Percentiles rank a stretch among this genome's conserved stretches.
Evolutionary conservation across 1,140 invertebrate species (phyloP).

Genomic region (Aricia agestis): DNA sequence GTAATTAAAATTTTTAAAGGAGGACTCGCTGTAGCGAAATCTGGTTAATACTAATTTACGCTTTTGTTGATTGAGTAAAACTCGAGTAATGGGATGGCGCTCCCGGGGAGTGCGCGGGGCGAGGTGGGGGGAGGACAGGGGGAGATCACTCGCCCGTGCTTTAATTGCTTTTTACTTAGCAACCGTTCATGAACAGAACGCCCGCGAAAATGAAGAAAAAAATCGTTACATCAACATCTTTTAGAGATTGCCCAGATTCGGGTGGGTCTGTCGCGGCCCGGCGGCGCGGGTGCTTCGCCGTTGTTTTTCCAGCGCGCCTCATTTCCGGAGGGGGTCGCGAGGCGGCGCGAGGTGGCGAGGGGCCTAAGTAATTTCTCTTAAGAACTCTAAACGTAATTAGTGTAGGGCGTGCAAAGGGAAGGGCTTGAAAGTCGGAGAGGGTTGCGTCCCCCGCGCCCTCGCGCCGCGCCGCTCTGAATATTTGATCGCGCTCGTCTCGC

Average conservation of each 20-base stretch:
- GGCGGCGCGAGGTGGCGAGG: conserved; percentile 62
- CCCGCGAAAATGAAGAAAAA: conserved; percentile 71
- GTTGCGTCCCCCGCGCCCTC: conserved; percentile 68
- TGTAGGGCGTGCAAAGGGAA: conserved; percentile 77
- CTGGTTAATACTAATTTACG: conserved; percentile 61
- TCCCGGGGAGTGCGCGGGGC: conserved; percentile 28
- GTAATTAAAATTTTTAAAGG: conserved; percentile 16
- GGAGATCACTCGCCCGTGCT: conserved; percentile 67
- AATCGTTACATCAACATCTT: conserved; percentile 75
- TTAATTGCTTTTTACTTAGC: conserved; percentile 76
- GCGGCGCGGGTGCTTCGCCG: conserved; percentile 63
- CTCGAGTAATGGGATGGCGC: conserved; percentile 38
- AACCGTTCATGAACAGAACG: conserved; percentile 72
- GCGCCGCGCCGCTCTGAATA: conserved; percentile 67
- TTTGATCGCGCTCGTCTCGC: conserved; percentile 73
- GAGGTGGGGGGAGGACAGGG: conserved; percentile 37
- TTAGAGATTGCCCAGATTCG: conserved; percentile 73
- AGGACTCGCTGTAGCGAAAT: conserved; percentile 31
- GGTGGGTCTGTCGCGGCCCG: conserved; percentile 60
- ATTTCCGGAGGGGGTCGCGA: conserved; percentile 68
- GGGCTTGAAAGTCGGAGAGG: conserved; percentile 78
- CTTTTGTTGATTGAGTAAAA: conserved; percentile 59
- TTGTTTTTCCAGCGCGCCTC: conserved; percentile 73
- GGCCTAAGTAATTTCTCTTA: conserved; percentile 78
- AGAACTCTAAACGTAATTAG: conserved; percentile 79